Base-by-base conservation (phyloP, 2,113 vertebrate species). In the Aegithalos caudatus region DNA sequence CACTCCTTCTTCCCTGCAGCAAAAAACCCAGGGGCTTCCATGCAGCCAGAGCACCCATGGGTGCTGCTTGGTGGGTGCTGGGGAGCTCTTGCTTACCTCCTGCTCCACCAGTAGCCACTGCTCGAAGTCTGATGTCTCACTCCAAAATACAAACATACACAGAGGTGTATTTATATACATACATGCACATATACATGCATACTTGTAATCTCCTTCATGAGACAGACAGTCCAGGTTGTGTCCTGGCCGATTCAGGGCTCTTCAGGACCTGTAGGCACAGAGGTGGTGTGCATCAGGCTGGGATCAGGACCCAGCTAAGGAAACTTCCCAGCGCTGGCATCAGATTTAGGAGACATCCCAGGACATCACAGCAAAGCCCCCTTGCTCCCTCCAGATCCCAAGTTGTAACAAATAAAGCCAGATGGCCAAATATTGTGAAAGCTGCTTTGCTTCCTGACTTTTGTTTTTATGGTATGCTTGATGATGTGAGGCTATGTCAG, bases 31-130 rank as follows among this genome's bases (percentile, higher is more conserved):
- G 3, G 23, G 4, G 42, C 12, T 31, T 7, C 70, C 48, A 2
- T 1, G 28, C 76, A 60, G 44, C 8, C 7, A 35, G 31, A 0
- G 1, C 31, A 22, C 42, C 2, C 12, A 0, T 0, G 2, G 42
- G 6, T 5, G 12, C 35, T 81, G 4, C 37, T 42, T 31, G 24
- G 3, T 35, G 78, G 24, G 7, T 14, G 16, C 60, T 11, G 11
- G 10, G 44, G 16, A 0, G 18, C 22, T 54, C 38, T 57, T 58
- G 61, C 76, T 62, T 38, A 6, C 13, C 28, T 14, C 8, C 47
- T 57, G 70, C 90, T 86, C 56, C 13, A 7, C 14, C 71, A 40
- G 47, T 0, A 35, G 44, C 21, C 67, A 8, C 47, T 50, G 28
- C 19, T 57, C 84, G 40, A 45, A 31, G 24, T 21, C 4, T 22